Evolutionary conservation across 2,888 invertebrate genomes (phyloP).

Genomic region (Argyresthia goedartella): DNA sequence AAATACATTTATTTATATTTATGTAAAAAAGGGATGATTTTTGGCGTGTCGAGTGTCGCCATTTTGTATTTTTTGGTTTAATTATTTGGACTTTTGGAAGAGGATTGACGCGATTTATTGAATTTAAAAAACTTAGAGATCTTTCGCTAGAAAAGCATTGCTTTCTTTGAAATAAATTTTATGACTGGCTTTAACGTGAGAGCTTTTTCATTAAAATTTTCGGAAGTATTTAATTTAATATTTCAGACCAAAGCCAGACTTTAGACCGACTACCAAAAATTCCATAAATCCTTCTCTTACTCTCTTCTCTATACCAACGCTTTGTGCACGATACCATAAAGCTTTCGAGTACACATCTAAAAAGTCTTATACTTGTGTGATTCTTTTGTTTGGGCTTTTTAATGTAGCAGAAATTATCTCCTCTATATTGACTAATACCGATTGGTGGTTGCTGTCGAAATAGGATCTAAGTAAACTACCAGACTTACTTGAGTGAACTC

Average conservation of each 20-base stretch:
- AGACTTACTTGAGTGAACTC: neutral
- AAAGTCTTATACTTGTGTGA: conserved; percentile 3
- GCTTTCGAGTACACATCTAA: neutral
- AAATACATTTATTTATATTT: conserved; percentile 45
- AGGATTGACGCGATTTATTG: too few species aligned
- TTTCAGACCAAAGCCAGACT: neutral
- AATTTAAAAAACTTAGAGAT: neutral
- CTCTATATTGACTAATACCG: neutral
- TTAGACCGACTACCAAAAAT: neutral
- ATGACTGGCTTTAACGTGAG: conserved; percentile 12
- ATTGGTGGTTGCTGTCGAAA: neutral
- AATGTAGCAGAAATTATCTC: neutral
- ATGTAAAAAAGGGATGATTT: conserved; percentile 13
- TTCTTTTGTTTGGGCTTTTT: neutral
- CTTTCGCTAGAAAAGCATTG: conserved; percentile 1
- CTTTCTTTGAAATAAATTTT: conserved; percentile 23
- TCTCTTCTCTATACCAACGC: neutral
- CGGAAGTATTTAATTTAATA: conserved; percentile 13
- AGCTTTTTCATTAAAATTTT: conserved; percentile 10
- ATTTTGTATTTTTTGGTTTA: neutral
- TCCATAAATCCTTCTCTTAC: neutral
- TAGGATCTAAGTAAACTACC: neutral
- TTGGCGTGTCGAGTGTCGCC: conserved; percentile 9
- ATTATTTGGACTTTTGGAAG: too few species aligned
- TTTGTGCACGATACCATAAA: conserved; percentile 1